phyloP scores from a whole-genome alignment of 2,797 vertebrate species.

The Antennarius maculatus region DNA sequence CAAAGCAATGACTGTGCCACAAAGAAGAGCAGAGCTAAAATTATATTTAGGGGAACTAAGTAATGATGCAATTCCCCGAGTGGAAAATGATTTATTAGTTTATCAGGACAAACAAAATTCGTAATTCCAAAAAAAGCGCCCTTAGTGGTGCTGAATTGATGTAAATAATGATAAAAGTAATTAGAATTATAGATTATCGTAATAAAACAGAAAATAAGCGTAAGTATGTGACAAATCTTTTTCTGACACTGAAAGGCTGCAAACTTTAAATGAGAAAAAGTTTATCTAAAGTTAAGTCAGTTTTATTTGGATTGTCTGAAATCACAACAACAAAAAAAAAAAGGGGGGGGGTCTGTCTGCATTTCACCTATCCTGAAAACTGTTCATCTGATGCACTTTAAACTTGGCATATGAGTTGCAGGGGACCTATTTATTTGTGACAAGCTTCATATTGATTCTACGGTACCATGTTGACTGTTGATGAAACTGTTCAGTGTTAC shows the following conservation, averaged over 20 bases:
- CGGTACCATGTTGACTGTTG: too few relatives aligned
- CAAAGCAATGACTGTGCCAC: slow-evolving; percentile 1
- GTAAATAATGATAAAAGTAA: background rate
- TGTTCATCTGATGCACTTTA: too few relatives aligned
- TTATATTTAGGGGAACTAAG: background rate
- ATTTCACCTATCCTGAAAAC: too few relatives aligned
- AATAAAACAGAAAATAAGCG: background rate
- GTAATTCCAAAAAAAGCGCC: background rate
- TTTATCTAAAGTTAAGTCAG: too few relatives aligned
- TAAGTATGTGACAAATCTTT: background rate
- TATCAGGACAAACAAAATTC: background rate
- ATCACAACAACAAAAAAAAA: background rate
- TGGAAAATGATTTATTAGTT: slow-evolving; percentile 6
- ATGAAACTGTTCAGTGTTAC: too few relatives aligned
- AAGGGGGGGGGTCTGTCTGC: too few relatives aligned
- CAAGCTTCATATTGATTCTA: too few relatives aligned
- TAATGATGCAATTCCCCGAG: slow-evolving; percentile 16
- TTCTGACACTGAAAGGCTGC: background rate
- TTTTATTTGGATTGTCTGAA: too few relatives aligned
- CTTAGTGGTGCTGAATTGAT: background rate
- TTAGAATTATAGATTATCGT: background rate
- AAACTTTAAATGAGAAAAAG: too few relatives aligned
- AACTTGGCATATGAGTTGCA: too few relatives aligned
- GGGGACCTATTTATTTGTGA: too few relatives aligned
- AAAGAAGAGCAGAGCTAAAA: background rate